phyloP scores from a whole-genome alignment of 2,113 vertebrate genomes.

The Clupea harengus region DNA sequence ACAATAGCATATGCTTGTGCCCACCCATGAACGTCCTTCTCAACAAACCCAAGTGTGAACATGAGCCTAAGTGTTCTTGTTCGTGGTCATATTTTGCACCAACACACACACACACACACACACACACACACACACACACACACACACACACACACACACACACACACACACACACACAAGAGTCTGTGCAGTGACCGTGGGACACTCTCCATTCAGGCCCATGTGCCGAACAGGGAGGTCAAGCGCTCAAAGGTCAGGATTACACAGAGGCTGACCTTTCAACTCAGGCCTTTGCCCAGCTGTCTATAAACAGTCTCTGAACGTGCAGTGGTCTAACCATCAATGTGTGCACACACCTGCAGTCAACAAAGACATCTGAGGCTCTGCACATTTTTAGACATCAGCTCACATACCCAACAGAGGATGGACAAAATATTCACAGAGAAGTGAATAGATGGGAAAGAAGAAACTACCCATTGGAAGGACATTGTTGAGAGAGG shows the following conservation, averaged over 20 bases:
- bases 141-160: background rate
- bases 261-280: background rate
- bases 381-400: background rate
- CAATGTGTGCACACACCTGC: background rate
- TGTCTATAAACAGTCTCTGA: background rate
- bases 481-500: background rate
- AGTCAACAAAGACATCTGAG: background rate
- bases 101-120: background rate
- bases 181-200: background rate
- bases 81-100: background rate
- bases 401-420: background rate
- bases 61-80: background rate
- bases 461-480: background rate
- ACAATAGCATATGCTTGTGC: background rate
- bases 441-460: background rate
- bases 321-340: background rate
- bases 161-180: background rate
- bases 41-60: background rate
- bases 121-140: background rate
- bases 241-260: background rate
- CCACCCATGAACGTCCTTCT: background rate
- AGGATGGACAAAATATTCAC: background rate
- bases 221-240: constrained; percentile 8
- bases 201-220: background rate
- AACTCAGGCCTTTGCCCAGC: constrained; percentile 1